Conservation (phyloP, 2,113 vertebrate genomes). For the Scopus umbretta region DNA sequence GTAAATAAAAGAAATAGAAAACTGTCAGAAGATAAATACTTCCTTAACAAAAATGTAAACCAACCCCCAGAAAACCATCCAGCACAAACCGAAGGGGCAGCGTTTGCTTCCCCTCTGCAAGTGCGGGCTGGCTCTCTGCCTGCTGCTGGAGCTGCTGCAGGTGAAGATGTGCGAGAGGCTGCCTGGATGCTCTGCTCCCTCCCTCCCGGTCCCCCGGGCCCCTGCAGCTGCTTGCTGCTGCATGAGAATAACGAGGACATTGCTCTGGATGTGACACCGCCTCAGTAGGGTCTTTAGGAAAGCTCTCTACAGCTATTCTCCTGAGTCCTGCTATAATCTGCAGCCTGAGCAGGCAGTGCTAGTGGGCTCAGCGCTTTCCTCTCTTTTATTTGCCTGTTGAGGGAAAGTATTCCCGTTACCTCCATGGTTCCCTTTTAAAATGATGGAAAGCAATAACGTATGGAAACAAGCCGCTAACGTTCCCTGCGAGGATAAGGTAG, state of each 20-base stretch:
- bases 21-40: neutral
- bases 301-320: neutral
- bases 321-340: neutral
- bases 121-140: neutral
- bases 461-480: neutral
- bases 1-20: neutral
- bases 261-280: neutral
- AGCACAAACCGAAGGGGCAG: neutral
- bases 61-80: neutral
- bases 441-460: neutral
- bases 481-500: neutral
- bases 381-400: neutral
- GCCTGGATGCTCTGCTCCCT: neutral
- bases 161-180: neutral
- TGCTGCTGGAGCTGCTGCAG: neutral
- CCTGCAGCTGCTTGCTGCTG: neutral
- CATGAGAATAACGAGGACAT: neutral
- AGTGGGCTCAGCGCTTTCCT: neutral
- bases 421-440: neutral
- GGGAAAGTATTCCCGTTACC: neutral
- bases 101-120: neutral
- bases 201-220: neutral
- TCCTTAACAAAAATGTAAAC: neutral
- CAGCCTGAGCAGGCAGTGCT: neutral
- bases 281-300: neutral